Evolutionary conservation across 2,888 invertebrate genomes (phyloP).

Genomic region (Drosophila basisetae): DNA sequence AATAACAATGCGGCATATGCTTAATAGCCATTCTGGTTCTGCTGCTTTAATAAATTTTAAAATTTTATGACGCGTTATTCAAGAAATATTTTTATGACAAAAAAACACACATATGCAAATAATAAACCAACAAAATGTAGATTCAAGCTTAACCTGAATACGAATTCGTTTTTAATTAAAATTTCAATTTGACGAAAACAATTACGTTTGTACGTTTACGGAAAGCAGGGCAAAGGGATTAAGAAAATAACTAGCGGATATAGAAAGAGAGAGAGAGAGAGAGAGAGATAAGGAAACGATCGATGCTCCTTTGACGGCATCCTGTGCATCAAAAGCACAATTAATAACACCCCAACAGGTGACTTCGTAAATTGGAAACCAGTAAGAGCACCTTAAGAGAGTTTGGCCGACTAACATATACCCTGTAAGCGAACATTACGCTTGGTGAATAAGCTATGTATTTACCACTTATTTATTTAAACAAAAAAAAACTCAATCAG

Average conservation of each 20-base stretch:
- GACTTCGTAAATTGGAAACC: conserved; percentile 56
- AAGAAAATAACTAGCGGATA: not conserved
- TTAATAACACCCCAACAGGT: conserved; percentile 73
- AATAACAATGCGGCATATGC: conserved; percentile 55
- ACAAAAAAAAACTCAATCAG: not conserved
- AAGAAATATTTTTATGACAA: not conserved
- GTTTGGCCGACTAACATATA: conserved; percentile 2
- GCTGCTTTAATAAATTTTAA: conserved; percentile 60
- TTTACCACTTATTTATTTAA: not conserved
- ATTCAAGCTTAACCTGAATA: conserved; percentile 8
- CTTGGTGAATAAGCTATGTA: not conserved
- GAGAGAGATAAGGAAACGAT: conserved; percentile 49
- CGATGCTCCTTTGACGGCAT: conserved; percentile 35
- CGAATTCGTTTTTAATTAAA: conserved; percentile 66
- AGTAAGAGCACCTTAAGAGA: conserved; percentile 2
- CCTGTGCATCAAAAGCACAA: conserved; percentile 69
- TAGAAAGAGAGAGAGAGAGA: conserved; percentile 1
- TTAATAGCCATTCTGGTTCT: conserved; percentile 35
- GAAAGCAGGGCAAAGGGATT: not conserved
- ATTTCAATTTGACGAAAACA: conserved; percentile 62
- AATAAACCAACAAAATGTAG: not conserved
- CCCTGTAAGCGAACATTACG: not conserved
- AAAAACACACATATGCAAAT: conserved; percentile 1
- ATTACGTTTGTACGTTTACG: conserved; percentile 40
- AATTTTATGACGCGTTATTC: conserved; percentile 51